phyloP scores from a whole-genome alignment of 2,113 vertebrate genomes.

The Gnathonemus echidnorhynchus region DNA sequence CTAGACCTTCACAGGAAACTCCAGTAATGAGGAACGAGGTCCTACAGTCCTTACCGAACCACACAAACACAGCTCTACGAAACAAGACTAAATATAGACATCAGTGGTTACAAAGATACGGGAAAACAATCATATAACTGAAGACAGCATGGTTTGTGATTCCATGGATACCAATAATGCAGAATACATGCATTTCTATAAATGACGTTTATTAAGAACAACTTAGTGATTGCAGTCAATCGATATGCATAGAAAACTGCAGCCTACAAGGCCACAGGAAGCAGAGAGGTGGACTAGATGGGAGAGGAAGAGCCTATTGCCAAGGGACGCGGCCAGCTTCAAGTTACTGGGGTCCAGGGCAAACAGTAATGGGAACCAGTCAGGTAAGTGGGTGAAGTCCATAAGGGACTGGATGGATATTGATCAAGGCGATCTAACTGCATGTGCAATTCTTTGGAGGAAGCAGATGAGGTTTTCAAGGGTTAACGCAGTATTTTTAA shows the following conservation, averaged over 20 bases:
- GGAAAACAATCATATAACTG: neutral
- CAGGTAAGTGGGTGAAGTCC: neutral
- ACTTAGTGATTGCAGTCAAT: neutral
- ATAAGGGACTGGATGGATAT: neutral
- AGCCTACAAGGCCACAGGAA: neutral
- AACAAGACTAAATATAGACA: neutral
- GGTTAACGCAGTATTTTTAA: neutral
- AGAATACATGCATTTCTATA: neutral
- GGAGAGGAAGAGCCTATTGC: neutral
- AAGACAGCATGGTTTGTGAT: neutral
- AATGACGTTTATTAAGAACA: neutral
- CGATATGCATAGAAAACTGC: neutral
- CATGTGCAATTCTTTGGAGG: neutral
- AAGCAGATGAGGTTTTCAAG: neutral
- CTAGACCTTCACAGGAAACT: neutral
- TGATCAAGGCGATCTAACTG: neutral
- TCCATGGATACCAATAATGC: neutral
- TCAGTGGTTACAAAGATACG: neutral
- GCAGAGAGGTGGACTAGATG: neutral
- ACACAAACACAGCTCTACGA: neutral
- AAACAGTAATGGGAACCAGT: neutral
- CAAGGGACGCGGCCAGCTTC: neutral
- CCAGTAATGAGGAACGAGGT: neutral
- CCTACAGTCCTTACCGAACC: neutral
- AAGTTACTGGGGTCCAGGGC: neutral